These are phyloP conservation scores for Recurvirostra avosetta DNA, from an alignment of 2,113 vertebrate species.

Conservation along the genomic window DNA sequence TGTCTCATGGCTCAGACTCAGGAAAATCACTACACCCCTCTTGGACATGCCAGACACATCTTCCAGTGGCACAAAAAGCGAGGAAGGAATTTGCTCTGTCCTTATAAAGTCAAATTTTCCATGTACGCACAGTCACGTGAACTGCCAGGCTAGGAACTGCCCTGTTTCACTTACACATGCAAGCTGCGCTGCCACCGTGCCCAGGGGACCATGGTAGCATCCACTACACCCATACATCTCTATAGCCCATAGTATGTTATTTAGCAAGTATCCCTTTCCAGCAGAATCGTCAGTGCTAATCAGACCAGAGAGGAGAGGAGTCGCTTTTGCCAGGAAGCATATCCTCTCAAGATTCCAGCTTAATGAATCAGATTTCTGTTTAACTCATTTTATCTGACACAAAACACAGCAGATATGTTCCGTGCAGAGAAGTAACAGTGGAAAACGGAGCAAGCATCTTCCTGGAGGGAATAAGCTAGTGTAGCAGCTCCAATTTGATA, in stretches of 20 bases:
- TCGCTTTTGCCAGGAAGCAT: constrained; percentile 4
- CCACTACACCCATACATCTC: not conserved
- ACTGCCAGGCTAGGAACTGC: not conserved
- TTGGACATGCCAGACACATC: not conserved
- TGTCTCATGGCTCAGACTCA: constrained; percentile 18
- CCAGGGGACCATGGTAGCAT: not conserved
- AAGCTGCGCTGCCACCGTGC: not conserved
- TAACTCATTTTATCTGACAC: constrained; percentile 32
- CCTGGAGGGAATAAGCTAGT: not conserved
- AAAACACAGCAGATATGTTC: not conserved
- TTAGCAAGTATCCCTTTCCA: not conserved
- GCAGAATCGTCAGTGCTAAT: not conserved
- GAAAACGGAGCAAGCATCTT: not conserved
- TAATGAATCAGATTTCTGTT: constrained; percentile 52
- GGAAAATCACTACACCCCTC: constrained; percentile 39
- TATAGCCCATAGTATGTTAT: not conserved
- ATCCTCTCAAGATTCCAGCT: constrained; percentile 36
- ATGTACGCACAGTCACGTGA: fast-evolving
- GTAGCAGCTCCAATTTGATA: not conserved
- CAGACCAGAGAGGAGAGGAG: not conserved
- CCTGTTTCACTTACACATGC: not conserved
- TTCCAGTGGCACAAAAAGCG: not conserved
- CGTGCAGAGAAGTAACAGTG: not conserved
- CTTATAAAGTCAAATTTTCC: constrained; percentile 17
- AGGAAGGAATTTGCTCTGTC: constrained; percentile 3